Conservation (phyloP, 2,113 vertebrate species). For the Numenius arquata region DNA sequence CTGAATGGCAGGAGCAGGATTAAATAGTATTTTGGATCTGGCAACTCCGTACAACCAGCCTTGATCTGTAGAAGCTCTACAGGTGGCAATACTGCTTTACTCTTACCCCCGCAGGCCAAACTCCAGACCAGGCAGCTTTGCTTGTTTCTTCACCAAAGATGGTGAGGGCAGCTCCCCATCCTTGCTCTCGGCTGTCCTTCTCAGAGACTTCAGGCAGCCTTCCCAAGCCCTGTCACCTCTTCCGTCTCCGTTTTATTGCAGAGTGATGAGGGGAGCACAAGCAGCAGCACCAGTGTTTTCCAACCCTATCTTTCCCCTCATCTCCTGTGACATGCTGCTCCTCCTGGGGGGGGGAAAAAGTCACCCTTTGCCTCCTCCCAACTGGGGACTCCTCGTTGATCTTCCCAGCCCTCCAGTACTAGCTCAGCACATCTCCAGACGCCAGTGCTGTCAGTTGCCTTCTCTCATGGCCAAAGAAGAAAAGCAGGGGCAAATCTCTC, state of each 20-base stretch:
- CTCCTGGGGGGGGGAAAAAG: not conserved
- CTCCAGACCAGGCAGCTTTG: not conserved
- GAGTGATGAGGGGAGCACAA: not conserved
- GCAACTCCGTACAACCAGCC: not conserved
- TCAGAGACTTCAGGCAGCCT: not conserved
- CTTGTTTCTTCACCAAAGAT: not conserved
- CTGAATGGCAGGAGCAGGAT: not conserved
- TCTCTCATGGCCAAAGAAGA: not conserved
- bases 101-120: not conserved
- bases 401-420: not conserved
- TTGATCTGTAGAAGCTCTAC: not conserved
- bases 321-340: not conserved
- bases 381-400: not conserved
- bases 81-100: not conserved
- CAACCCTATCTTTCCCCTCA: not conserved
- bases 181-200: not conserved
- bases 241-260: accelerated
- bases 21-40: accelerated
- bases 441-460: not conserved
- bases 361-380: not conserved
- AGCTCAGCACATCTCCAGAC: not conserved
- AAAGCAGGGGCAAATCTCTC: not conserved
- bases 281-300: not conserved
- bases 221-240: accelerated
- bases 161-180: not conserved